Conservation (phyloP, 2,797 vertebrate genomes). For the Anabacerthia variegaticeps region DNA sequence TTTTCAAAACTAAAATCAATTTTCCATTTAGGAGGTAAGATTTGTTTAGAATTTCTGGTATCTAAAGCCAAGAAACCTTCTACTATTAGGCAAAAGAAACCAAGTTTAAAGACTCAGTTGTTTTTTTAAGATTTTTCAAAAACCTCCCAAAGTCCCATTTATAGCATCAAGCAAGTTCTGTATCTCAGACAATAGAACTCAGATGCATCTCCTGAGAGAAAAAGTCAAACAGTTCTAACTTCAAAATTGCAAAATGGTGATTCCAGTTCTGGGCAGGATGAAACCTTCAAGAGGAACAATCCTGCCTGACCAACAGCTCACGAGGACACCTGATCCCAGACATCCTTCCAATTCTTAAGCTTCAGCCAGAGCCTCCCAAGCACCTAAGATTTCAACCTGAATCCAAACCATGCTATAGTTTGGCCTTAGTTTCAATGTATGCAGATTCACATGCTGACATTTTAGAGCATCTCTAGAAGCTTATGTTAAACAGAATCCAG, state of each 20-base stretch:
- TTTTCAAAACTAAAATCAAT: neutral
- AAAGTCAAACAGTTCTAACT: neutral
- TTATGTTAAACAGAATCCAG: neutral
- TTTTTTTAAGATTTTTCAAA: neutral
- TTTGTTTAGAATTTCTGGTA: neutral
- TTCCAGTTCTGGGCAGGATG: neutral
- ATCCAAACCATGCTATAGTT: neutral
- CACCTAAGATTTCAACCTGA: neutral
- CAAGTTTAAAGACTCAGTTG: neutral
- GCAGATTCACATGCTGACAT: neutral
- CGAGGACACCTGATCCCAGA: neutral
- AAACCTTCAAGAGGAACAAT: neutral
- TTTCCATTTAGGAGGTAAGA: neutral
- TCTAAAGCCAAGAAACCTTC: neutral
- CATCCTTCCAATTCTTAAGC: neutral
- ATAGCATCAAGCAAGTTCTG: neutral
- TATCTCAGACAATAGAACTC: neutral
- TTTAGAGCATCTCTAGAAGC: neutral
- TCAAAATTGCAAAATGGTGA: neutral
- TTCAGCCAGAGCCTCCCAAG: neutral
- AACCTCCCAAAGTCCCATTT: neutral
- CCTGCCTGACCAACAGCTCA: neutral
- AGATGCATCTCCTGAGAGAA: neutral
- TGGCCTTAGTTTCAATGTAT: neutral
- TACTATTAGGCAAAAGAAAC: neutral